Base-by-base conservation (phyloP, 2,888 invertebrate genomes). In the Xanthorhoe designata region DNA sequence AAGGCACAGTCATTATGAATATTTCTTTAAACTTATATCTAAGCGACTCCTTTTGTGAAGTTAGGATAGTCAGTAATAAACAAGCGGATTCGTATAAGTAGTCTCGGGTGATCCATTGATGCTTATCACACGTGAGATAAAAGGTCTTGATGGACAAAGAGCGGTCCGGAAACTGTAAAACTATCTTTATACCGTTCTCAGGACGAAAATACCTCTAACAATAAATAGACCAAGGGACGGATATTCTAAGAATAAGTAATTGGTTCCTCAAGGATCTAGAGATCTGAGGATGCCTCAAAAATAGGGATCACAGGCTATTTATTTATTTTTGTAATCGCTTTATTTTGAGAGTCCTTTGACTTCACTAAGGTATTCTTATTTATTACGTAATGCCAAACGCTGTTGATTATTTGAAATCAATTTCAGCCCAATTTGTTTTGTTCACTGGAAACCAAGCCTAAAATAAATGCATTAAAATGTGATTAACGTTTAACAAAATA, bases 321-420 rank as follows among this genome's bases (percentile, higher is more conserved):
- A 47, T 15, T 47, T 15, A 47, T 47, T 47, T n/a, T 47, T 47
- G 17, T 54, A 54, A 9, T 18, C 45, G 19, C 53, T 9, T 61
- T 54, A 61, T 32, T 24, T 53, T 19, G 50, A 45, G 7, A 61
- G 47, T 53, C 35, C 47, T 51, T 42, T 42, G 13, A 42, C 24
- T 17, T 17, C 6, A n/a, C 51, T 17, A 3, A 24, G 24, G 51
- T n/a, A n/a, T n/a, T n/a, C n/a, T 13, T 13, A 42, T 13, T 42
- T 51, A 51, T 51, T 56, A 56, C 50, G 42, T 42, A 51, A 62
- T 55, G 15, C 55, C 35, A 17, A 56, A 51, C 56, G 51, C 47
- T 47, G 47, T 47, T 17, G 47, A 47, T 17, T 15, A 15, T 17
- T 47, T 47, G 8, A 15, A 47, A 47, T 47, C 47, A 17, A 47